Base-by-base conservation (phyloP, 2,888 invertebrate species). In the Hyposoter didymator region DNA sequence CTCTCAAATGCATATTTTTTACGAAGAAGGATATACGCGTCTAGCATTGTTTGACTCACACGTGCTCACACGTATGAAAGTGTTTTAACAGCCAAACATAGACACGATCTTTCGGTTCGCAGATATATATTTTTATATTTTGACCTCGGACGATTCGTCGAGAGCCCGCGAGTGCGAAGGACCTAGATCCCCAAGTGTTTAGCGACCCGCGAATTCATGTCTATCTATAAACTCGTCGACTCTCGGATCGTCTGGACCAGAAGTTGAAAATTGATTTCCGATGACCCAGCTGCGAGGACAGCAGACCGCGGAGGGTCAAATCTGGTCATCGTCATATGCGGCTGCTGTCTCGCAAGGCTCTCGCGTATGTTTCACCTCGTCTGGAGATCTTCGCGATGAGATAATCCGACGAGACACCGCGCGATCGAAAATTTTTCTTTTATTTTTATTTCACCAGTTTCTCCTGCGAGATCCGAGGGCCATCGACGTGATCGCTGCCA, bases 361-460 rank as follows among this genome's bases (percentile, higher is more conserved):
- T 47, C 8, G 69, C 67, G 70, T 78, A 76, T 49, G 75, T 80
- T 78, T 80, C 78, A 76, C 75, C 80, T 82, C 86, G 85, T 83
- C 91, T 92, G 89, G 90, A 91, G 91, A 91, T 91, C 88, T 84
- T 69, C 55, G 47, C 66, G 78, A 67, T 52, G 55, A 67, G 87
- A 87, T 87, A 78, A 78, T 72, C 67, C 80, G 74, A 69, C 82
- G 83, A 73, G 70, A 78, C 74, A 82, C 55, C 74, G 84, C 35
- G 35, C 35, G 35, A 79, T 84, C 70, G 84, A 66, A 45, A 69
- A 70, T 49, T 78, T 86, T 84, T 35, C 28, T 52, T 49, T 49
- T 49, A 47, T 69, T 74, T 59, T 52, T 45, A 39, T n/a, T 32
- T 64, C 78, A 52, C 35, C 86, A 78, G 83, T 84, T 81, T 84